Evolutionary conservation across 2,113 vertebrate species (phyloP), one percentile per base, ranked within the genome.

Genomic region (Antechinus stuartii): DNA sequence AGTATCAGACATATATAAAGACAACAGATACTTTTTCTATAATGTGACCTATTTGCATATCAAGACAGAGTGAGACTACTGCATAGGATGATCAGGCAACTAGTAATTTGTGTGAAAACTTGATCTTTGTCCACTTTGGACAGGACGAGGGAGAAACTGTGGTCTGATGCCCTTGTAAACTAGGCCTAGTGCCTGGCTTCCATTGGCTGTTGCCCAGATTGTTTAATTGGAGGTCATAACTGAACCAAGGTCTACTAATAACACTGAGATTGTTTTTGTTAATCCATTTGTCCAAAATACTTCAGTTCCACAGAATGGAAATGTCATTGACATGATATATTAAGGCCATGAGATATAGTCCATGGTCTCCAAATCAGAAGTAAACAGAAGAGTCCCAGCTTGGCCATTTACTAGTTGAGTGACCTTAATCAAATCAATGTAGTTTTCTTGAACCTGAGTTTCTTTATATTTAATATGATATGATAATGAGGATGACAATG

Each of bases 231-330:
- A 84, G 35, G 68, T 84, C 68, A 84, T 22, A 91, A 91, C 92
- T 14, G 92, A 84, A 91, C 94, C 97, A 97, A 97, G 97, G 96
- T 95, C 96, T 92, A 3, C 0, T 10, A 55, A 93, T 94, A 96
- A 95, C 96, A 97, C 84, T 97, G 97, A 97, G 53, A 92, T 94
- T 97, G 96, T 97, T 97, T 96, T 92, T 94, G 42, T 90, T 92
- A 97, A 90, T 93, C 89, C 23, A 3, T 54, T 91, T 94, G 91
- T 42, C 89, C 54, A 76, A 50, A 90, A 93, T 52, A 92, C 92
- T 3, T 61, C 42, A 4, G 26, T 56, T 93, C 49, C 49, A 53
- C 52, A 84, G 92, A 25, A 57, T 30, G 46, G 61, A 90, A 95
- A 30, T 19, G 46, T 42, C 23, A 47, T 90, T 56, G 93, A 92